phyloP scores from a whole-genome alignment of 2,113 vertebrate genomes.

The Arizona elegans region DNA sequence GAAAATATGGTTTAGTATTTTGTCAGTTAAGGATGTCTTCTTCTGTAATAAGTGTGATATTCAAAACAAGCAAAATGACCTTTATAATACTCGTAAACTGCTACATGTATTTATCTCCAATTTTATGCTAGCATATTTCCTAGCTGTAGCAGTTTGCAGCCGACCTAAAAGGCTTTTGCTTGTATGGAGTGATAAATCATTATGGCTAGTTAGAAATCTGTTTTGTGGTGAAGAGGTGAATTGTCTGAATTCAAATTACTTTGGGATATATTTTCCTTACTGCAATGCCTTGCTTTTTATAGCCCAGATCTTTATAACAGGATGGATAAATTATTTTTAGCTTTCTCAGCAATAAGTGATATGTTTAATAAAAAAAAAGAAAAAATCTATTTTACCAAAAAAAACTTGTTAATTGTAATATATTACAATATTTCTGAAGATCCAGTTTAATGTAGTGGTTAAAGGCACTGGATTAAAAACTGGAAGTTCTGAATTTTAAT shows the following conservation, averaged over 20 bases:
- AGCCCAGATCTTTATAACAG: conserved; percentile 6
- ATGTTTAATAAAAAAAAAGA: not conserved
- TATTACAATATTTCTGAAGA: not conserved
- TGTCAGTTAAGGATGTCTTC: not conserved
- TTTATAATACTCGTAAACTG: conserved; percentile 19
- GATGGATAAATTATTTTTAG: not conserved
- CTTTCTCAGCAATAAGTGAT: not conserved
- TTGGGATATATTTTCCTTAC: not conserved
- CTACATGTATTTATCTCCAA: conserved; percentile 31
- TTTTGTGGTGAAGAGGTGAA: conserved; percentile 23
- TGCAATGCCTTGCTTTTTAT: not conserved
- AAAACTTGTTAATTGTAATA: not conserved
- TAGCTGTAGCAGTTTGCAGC: conserved; percentile 46
- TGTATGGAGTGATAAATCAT: conserved; percentile 42
- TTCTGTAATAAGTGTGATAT: conserved; percentile 29
- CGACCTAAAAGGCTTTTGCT: conserved; percentile 23
- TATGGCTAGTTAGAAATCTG: conserved; percentile 17
- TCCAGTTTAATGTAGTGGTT: not conserved
- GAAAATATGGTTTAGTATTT: conserved; percentile 35
- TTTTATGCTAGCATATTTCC: conserved; percentile 44
- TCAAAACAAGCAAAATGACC: conserved; percentile 30
- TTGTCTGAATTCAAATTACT: conserved; percentile 35
- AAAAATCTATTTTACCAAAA: not conserved
- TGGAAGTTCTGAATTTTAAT: not conserved
- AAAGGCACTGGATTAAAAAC: not conserved